Percentiles rank a stretch among this genome's conserved stretches.
These are phyloP conservation scores for Cyphomyrus plagiostoma DNA, from an alignment of 2,113 vertebrate species.

Conservation along the genomic window DNA sequence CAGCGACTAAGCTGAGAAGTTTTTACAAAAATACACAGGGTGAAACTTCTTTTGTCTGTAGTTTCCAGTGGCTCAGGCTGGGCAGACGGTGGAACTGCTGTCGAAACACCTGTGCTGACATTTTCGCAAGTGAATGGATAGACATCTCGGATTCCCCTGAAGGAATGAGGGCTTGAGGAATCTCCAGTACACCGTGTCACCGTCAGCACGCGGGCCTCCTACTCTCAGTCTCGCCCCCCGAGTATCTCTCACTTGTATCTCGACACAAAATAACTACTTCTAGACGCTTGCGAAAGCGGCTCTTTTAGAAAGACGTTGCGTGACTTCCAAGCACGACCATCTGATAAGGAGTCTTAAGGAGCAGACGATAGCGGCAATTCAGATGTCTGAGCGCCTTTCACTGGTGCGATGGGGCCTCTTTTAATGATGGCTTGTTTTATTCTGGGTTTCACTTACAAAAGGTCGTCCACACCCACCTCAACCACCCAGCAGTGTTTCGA, in stretches of 20 bases:
- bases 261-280: neutral
- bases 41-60: neutral
- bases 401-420: neutral
- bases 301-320: neutral
- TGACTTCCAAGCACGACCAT: neutral
- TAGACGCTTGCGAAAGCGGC: neutral
- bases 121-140: neutral
- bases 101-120: neutral
- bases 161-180: neutral
- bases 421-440: neutral
- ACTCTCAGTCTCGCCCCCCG: neutral
- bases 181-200: neutral
- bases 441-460: neutral
- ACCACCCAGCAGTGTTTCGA: neutral
- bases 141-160: neutral
- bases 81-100: neutral
- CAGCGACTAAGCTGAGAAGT: neutral
- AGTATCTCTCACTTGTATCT: neutral
- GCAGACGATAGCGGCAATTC: neutral
- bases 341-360: conserved; percentile 1
- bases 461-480: neutral
- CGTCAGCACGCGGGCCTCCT: neutral
- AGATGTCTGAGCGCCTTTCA: neutral
- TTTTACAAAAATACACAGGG: neutral
- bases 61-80: neutral